Base-by-base conservation (phyloP, 2,113 vertebrate genomes). In the Mormoops blainvillei region DNA sequence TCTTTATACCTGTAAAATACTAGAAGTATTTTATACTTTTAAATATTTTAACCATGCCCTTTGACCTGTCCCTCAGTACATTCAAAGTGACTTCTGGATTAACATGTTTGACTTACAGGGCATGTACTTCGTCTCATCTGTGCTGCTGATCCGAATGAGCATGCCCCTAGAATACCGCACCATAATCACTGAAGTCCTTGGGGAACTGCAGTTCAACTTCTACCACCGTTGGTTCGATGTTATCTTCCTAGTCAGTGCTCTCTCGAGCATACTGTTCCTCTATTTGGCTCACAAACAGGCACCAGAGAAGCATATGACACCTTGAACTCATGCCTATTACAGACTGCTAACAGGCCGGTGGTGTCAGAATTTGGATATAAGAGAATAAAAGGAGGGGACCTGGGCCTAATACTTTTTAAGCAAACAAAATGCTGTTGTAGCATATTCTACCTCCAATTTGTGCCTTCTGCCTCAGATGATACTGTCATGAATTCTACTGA, bases 171-270 rank as follows among this genome's bases (percentile, higher is more conserved):
- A 99, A 58, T 99, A 99, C 94, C 99, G 99, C 94, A 99, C 98
- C 97, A 99, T 99, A 0, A 99, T 99, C 84, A 99, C 99, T 0
- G 99, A 99, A 89, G 99, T 99, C 45, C 98, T 99, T 12, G 99
- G 99, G 50, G 99, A 99, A 85, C 99, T 99, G 73, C 99, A 99
- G 98, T 99, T 99, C 97, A 99, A 99, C 98, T 99, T 99, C 96
- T 99, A 99, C 80, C 99, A 99, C 97, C 99, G 99, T 1, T 99
- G 99, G 99, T 99, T 99, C 89, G 99, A 99, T 65, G 99, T 99
- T 61, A 99, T 99, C 98, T 99, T 99, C 98, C 98, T 99, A 93
- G 99, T 99, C 98, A 99, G 99, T 20, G 99, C 99, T 0, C 98
- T 99, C 14, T 99, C 99, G 98, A 99, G 99, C 98, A 99, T 99